phyloP scores from a whole-genome alignment of 2,113 vertebrate species.

The Cynopterus brachyotis region DNA sequence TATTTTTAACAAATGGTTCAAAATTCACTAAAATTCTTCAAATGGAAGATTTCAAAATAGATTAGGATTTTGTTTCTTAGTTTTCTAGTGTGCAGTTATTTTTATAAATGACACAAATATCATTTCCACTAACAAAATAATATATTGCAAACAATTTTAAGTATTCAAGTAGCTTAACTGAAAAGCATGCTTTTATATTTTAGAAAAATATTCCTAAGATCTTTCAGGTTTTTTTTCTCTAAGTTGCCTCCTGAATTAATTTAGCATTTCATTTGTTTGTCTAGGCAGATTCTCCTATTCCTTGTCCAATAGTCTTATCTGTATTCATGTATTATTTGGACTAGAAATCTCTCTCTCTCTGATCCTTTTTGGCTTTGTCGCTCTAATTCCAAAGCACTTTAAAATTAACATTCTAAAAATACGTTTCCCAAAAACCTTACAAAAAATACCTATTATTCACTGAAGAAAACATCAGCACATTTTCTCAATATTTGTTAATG shows the following conservation, averaged over 20 bases:
- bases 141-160: background rate
- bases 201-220: background rate
- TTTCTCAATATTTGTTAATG: background rate
- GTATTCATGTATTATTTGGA: background rate
- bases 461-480: background rate
- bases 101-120: background rate
- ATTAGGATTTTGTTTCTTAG: background rate
- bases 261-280: background rate
- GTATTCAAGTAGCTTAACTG: background rate
- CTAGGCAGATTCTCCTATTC: background rate
- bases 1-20: background rate
- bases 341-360: background rate
- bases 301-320: background rate
- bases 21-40: background rate
- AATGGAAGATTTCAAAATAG: background rate
- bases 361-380: background rate
- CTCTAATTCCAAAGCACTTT: background rate
- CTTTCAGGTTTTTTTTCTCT: background rate
- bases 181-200: background rate
- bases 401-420: slow-evolving; percentile 10
- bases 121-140: background rate
- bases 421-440: background rate
- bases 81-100: background rate
- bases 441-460: background rate
- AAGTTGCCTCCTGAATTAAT: background rate